Percentiles rank a stretch among this genome's conserved stretches.
Evolutionary conservation across 1,140 invertebrate genomes (phyloP).

Genomic region (Arion vulgaris): DNA sequence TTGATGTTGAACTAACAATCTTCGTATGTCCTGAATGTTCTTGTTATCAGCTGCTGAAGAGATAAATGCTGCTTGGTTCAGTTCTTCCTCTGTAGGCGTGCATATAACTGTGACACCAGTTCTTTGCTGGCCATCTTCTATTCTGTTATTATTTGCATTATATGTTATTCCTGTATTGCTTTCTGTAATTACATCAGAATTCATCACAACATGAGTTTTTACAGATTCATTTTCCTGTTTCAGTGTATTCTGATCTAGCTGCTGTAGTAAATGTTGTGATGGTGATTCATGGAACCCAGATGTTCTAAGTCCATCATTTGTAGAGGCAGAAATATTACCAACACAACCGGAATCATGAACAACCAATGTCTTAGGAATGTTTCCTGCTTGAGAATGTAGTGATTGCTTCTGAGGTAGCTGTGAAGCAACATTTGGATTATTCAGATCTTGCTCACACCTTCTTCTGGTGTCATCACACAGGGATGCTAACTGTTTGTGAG

Average conservation of each 20-base stretch:
- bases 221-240: background rate
- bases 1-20: slow-evolving; percentile 49
- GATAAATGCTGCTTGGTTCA: slow-evolving; percentile 51
- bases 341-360: too few relatives aligned
- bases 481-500: too few relatives aligned
- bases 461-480: too few relatives aligned
- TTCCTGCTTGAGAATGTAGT: too few relatives aligned
- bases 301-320: background rate
- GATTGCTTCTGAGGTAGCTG: too few relatives aligned
- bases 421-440: too few relatives aligned
- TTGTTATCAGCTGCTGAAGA: slow-evolving; percentile 48
- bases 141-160: background rate
- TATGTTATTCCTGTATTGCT: background rate
- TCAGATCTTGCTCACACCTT: too few relatives aligned
- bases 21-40: slow-evolving; percentile 52
- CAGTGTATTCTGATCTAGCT: background rate
- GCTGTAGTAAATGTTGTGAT: background rate
- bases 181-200: background rate
- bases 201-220: background rate
- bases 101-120: background rate
- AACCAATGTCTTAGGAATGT: too few relatives aligned
- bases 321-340: too few relatives aligned
- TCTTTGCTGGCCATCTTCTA: background rate
- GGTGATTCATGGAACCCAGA: background rate
- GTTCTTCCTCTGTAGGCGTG: slow-evolving; percentile 20